These are phyloP conservation scores for Sciurus carolinensis DNA, from an alignment of 2,797 vertebrate species.

Conservation along the genomic window DNA sequence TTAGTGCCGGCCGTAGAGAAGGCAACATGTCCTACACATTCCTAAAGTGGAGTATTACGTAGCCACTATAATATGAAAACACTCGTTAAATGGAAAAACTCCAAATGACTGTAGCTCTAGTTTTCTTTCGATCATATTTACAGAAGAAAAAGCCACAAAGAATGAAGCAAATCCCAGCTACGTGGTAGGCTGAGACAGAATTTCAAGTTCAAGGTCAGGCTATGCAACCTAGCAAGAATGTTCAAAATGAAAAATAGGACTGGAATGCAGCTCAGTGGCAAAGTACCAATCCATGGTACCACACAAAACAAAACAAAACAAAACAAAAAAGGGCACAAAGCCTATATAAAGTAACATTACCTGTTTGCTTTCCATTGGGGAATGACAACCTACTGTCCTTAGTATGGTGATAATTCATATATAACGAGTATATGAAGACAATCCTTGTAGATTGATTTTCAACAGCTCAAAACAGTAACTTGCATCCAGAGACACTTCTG, in stretches of 20 bases:
- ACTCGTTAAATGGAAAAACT: not conserved
- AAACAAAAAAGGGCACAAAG: not conserved
- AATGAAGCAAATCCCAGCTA: too few relatives aligned
- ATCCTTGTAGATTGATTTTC: not conserved
- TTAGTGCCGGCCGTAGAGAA: not conserved
- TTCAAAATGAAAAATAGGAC: not conserved
- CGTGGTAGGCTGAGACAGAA: too few relatives aligned
- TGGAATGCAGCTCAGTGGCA: not conserved
- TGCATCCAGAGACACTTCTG: not conserved
- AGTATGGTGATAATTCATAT: not conserved
- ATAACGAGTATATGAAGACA: not conserved
- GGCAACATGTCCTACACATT: not conserved
- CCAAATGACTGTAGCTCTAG: not conserved
- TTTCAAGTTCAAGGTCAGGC: too few relatives aligned
- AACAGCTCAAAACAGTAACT: not conserved
- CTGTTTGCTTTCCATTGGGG: not conserved
- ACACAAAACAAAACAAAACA: not conserved
- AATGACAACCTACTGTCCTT: not conserved
- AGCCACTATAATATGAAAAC: not conserved
- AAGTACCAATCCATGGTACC: not conserved
- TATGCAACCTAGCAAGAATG: too few relatives aligned
- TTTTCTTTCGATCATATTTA: not conserved
- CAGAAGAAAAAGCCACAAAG: not conserved
- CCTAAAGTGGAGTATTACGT: not conserved
- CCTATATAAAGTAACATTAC: not conserved